Evolutionary conservation across 2,888 invertebrate genomes (phyloP), one percentile per base, ranked within the genome.

Genomic region (Chalcis sispes): DNA sequence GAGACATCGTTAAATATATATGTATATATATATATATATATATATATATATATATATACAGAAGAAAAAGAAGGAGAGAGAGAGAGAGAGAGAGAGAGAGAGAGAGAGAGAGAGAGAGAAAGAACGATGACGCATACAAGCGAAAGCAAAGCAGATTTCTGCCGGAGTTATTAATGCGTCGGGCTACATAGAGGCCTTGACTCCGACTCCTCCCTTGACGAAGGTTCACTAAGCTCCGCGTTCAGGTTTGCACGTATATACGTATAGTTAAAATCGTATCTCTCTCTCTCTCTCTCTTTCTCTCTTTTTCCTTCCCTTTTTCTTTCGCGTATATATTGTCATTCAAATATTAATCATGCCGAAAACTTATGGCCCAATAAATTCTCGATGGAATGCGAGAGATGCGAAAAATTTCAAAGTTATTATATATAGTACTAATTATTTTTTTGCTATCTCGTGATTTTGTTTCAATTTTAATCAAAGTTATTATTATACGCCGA

Each of bases 201-300:
- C 71, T 73, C 65, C n/a, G 64, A 80, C 84, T 84, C 84, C 85
- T 85, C 85, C 84, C 83, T 85, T 87, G 86, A 86, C 84, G 86
- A 86, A 87, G 86, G 86, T 87, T 83, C 58, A 15, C 15, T 27
- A 4, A 7, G n/a, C 29, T n/a, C 58, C n/a, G 36, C 8, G 29
- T 46, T 20, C 48, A 32, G 10, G 85, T 83, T 4, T 20, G 4
- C 1, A 20, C 20, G 15, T 20, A 20, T 15, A 20, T 50, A 84
- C 83, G 81, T 82, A 81, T 80, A 81, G 79, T 79, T 79, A 59
- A 71, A 58, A 61, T 48, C n/a, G 13, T 32, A 4, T 54, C 40
- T 8, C 18, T 23, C 23, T 23, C 54, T 20, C 8, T 42, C n/a
- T n/a, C n/a, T n/a, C n/a, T n/a, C n/a, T n/a, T n/a, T n/a, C n/a